Conservation (phyloP, 2,888 invertebrate species). For the Morpho deidamia region DNA sequence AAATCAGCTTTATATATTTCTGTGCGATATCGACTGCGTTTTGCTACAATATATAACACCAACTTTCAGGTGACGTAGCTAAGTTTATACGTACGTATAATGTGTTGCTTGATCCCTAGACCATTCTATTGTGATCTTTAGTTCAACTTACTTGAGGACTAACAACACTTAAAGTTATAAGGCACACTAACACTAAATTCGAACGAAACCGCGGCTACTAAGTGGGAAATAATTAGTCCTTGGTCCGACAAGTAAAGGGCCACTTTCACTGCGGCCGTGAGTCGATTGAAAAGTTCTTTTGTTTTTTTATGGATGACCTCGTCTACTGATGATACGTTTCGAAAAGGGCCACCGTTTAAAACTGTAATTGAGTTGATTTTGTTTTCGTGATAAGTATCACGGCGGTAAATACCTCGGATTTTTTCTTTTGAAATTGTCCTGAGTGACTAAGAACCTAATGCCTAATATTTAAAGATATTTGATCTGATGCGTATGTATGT, state of each 20-base stretch:
- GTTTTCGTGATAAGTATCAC: not conserved
- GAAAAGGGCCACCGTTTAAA: slow-evolving; percentile 1
- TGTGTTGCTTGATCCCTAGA: not conserved
- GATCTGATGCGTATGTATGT: no score
- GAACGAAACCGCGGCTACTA: no score
- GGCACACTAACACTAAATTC: no score
- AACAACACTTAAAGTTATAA: not conserved
- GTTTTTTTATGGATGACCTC: slow-evolving; percentile 13
- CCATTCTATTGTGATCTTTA: not conserved
- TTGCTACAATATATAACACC: no score
- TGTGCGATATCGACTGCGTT: no score
- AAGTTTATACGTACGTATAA: no score
- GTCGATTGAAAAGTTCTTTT: slow-evolving; percentile 20
- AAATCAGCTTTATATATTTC: no score
- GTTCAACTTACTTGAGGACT: not conserved
- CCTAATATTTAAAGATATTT: no score
- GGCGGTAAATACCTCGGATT: not conserved
- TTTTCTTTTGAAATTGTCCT: not conserved
- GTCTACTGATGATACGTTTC: slow-evolving; percentile 5
- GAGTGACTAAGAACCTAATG: not conserved
- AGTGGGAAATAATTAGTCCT: slow-evolving; percentile 1
- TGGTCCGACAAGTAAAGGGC: slow-evolving; percentile 2
- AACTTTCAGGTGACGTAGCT: no score
- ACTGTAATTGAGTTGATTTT: not conserved
- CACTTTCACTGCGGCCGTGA: slow-evolving; percentile 15